Conservation (phyloP, 1,140 invertebrate species). For the Plodia interpunctella region DNA sequence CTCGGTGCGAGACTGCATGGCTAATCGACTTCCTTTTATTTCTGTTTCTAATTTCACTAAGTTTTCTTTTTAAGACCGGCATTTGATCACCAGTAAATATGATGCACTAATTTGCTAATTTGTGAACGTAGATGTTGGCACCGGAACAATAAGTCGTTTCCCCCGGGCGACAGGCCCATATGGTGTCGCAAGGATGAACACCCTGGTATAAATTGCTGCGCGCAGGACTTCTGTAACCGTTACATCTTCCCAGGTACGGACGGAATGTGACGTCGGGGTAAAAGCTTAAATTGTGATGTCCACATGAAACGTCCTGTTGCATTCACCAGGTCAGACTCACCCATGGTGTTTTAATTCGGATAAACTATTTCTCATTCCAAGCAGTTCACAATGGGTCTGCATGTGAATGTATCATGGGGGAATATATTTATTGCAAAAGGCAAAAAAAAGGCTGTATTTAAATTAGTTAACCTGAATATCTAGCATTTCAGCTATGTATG, state of each 20-base stretch:
- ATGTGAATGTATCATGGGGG: slow-evolving; percentile 11
- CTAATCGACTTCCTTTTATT: slow-evolving; percentile 34
- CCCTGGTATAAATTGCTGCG: slow-evolving; percentile 79
- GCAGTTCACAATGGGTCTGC: slow-evolving; percentile 10
- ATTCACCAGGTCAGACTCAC: slow-evolving; percentile 16
- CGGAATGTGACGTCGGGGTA: slow-evolving; percentile 52
- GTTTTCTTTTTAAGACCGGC: slow-evolving; percentile 56
- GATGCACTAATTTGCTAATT: slow-evolving; percentile 45
- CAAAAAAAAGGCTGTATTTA: too few relatives aligned
- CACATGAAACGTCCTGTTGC: slow-evolving; percentile 34
- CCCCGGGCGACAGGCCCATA: slow-evolving; percentile 79
- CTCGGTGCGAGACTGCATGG: slow-evolving; percentile 55
- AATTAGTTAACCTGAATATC: too few relatives aligned
- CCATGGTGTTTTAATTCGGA: slow-evolving; percentile 14
- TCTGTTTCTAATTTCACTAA: slow-evolving; percentile 62
- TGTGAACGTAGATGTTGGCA: slow-evolving; percentile 78
- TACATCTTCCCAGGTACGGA: slow-evolving; percentile 64
- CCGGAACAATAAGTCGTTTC: slow-evolving; percentile 64
- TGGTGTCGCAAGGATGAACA: slow-evolving; percentile 78
- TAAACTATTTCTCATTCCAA: slow-evolving; percentile 8
- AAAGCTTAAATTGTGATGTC: slow-evolving; percentile 66
- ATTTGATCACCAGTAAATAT: slow-evolving; percentile 51
- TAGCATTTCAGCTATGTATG: too few relatives aligned
- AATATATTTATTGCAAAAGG: not conserved
- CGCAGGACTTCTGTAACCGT: slow-evolving; percentile 80